Conservation (phyloP, 2,888 invertebrate genomes). For the Pterobdella sp. region DNA sequence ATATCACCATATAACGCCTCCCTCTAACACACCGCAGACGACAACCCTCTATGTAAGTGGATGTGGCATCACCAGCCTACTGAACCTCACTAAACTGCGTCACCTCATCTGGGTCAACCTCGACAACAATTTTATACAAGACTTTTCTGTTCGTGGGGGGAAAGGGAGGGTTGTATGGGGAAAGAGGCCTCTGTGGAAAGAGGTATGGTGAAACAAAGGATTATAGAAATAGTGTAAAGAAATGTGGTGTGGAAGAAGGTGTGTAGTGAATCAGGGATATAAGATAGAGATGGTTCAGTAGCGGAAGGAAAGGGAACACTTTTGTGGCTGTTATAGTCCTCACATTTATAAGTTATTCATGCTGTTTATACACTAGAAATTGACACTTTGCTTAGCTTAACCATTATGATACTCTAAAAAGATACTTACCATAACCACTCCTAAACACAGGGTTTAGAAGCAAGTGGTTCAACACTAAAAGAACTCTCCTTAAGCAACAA, state of each 20-base stretch:
- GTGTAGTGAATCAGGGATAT: no score
- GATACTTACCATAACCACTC: background rate
- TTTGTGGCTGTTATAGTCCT: no score
- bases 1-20: background rate
- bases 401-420: background rate
- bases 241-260: no score
- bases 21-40: background rate
- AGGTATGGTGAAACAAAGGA: no score
- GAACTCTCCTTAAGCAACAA: constrained; percentile 49
- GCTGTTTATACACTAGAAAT: no score
- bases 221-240: no score
- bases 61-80: background rate
- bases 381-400: background rate
- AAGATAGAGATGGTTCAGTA: no score
- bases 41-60: background rate
- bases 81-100: background rate
- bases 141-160: background rate
- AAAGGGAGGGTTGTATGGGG: no score
- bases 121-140: background rate
- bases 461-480: constrained; percentile 43
- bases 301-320: no score
- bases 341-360: no score
- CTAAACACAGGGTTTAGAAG: constrained; percentile 47
- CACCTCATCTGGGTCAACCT: constrained; percentile 7
- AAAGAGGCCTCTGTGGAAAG: no score